Conservation (phyloP, 35 echinoderm and acorn worm genomes). For the Heliocidaris erythrogramma region DNA sequence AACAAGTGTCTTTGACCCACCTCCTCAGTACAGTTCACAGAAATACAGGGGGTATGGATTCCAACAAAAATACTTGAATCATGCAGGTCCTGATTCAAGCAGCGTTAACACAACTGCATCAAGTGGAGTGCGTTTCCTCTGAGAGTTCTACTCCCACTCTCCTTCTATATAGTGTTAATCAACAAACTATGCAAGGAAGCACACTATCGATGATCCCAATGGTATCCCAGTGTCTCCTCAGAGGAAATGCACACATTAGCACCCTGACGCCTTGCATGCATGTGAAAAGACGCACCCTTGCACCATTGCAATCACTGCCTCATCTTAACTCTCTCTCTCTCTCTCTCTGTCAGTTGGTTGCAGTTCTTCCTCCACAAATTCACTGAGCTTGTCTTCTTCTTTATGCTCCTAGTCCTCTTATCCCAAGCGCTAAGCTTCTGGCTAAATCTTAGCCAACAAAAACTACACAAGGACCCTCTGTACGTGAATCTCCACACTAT, state of each 20-base stretch:
- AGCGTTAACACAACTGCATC: not conserved
- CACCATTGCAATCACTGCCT: not conserved
- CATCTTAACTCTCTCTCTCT: not conserved
- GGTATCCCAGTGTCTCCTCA: not conserved
- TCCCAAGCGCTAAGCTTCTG: not conserved
- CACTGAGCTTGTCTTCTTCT: slow-evolving; percentile 8
- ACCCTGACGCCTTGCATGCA: not conserved
- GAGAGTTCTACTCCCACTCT: not conserved
- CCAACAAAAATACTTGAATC: not conserved
- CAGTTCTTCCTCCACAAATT: not conserved
- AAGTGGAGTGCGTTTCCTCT: not conserved
- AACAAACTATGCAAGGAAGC: slow-evolving; percentile 2
- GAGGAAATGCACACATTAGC: not conserved
- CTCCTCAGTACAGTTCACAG: not conserved
- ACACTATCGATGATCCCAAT: not conserved
- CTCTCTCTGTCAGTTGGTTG: not conserved
- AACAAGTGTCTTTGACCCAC: not conserved
- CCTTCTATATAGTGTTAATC: not conserved
- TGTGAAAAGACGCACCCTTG: not conserved
- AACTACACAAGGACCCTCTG: not conserved
- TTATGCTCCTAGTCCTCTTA: not conserved
- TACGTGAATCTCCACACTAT: not conserved
- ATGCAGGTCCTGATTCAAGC: not conserved
- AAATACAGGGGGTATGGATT: not conserved
- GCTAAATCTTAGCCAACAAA: slow-evolving; percentile 21